Evolutionary conservation across 35 echinoderm and acorn worm species (phyloP).

Genomic region (Heliocidaris erythrogramma): DNA sequence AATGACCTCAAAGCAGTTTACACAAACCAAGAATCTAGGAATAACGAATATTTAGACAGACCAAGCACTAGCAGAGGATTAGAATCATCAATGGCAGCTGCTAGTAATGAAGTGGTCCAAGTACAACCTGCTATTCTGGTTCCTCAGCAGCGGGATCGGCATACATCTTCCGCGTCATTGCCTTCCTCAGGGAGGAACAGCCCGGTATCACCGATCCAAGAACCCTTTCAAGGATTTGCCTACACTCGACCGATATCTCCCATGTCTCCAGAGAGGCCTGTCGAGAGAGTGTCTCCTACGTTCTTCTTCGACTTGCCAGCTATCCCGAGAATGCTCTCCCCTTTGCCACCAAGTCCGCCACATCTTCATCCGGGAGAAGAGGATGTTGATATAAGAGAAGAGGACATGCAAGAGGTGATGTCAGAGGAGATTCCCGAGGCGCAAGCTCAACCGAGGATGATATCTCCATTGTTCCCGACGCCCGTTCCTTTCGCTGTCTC

Average conservation of each 20-base stretch:
- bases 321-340: conserved; percentile 57
- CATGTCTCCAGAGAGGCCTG: conserved; percentile 43
- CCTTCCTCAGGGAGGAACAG: conserved; percentile 30
- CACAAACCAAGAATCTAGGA: background rate
- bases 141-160: background rate
- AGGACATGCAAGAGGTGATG: background rate
- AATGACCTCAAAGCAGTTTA: background rate
- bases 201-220: conserved; percentile 15
- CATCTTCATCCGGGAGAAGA: background rate
- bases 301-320: conserved; percentile 16
- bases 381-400: background rate
- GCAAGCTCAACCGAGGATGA: conserved; percentile 50
- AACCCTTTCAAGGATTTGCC: conserved; percentile 41
- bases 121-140: background rate
- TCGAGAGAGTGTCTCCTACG: conserved; percentile 22
- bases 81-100: background rate
- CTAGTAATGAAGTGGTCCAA: background rate
- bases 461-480: conserved; percentile 57
- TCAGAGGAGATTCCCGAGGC: background rate
- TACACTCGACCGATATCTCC: conserved; percentile 30
- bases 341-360: conserved; percentile 53
- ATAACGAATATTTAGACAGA: background rate
- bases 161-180: background rate
- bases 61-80: conserved; percentile 30
- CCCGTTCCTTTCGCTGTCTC: conserved; percentile 53